These are phyloP conservation scores for Colius striatus DNA, from an alignment of 2,113 vertebrate genomes.

Conservation along the genomic window DNA sequence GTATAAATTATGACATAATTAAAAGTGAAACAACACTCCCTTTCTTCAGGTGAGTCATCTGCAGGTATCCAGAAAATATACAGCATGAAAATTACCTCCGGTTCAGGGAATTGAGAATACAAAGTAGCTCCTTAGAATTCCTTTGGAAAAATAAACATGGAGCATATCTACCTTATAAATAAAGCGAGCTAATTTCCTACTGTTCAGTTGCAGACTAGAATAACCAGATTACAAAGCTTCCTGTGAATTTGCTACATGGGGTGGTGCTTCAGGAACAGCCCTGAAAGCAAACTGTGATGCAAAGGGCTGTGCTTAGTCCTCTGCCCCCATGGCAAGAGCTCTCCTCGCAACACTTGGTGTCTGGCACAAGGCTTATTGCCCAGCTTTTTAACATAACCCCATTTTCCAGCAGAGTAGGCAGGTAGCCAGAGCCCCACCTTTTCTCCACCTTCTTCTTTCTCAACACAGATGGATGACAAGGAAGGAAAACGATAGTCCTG, in stretches of 20 bases:
- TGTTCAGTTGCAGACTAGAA: neutral
- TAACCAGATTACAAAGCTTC: neutral
- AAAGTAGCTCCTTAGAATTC: neutral
- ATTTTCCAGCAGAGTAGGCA: neutral
- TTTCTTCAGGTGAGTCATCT: slow-evolving; percentile 31
- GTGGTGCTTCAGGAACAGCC: neutral
- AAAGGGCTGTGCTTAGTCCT: neutral
- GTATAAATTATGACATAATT: neutral
- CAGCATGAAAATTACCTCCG: neutral
- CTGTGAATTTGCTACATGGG: neutral
- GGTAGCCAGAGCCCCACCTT: neutral
- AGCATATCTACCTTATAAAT: neutral
- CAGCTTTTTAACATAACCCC: neutral
- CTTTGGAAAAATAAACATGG: neutral
- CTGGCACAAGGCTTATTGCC: neutral
- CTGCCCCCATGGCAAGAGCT: neutral
- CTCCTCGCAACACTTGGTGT: neutral
- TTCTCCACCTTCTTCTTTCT: neutral
- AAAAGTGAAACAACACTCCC: neutral
- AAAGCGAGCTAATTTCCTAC: neutral
- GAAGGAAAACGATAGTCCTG: neutral
- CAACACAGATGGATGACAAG: neutral
- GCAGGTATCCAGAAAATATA: slow-evolving; percentile 17
- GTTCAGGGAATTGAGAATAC: neutral
- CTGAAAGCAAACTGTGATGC: slow-evolving; percentile 3